Conservation (phyloP, 2,888 invertebrate species). For the Linyphia triangularis region DNA sequence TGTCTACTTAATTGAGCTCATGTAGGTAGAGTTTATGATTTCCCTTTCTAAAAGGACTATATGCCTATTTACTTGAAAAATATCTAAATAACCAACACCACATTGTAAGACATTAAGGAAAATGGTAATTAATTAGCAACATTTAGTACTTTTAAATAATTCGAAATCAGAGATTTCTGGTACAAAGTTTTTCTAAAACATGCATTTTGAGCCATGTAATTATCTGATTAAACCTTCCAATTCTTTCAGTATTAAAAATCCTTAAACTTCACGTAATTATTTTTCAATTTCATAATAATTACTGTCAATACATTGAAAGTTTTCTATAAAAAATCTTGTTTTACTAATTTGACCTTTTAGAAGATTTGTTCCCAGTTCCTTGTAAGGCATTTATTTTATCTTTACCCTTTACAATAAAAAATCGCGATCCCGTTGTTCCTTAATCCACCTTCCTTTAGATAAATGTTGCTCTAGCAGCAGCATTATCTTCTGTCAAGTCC, state of each 20-base stretch:
- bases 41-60: too few relatives aligned
- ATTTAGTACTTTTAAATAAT: background rate
- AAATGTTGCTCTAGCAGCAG: conserved; percentile 46
- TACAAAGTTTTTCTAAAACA: background rate
- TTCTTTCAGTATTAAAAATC: background rate
- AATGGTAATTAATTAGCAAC: too few relatives aligned
- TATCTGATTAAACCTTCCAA: background rate
- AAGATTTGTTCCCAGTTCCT: background rate
- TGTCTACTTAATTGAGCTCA: too few relatives aligned
- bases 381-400: background rate
- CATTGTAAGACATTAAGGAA: too few relatives aligned
- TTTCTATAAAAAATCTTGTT: background rate
- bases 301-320: too few relatives aligned
- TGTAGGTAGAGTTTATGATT: too few relatives aligned
- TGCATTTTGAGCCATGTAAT: background rate
- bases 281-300: too few relatives aligned
- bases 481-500: conserved; percentile 56
- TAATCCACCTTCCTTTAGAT: conserved; percentile 56
- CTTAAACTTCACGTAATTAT: background rate
- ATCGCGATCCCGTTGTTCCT: background rate
- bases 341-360: background rate
- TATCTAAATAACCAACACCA: too few relatives aligned
- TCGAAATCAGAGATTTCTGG: background rate
- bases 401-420: background rate
- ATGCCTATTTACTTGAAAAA: too few relatives aligned